phyloP scores from a whole-genome alignment of 2,797 vertebrate genomes.

The Psittacula echo region DNA sequence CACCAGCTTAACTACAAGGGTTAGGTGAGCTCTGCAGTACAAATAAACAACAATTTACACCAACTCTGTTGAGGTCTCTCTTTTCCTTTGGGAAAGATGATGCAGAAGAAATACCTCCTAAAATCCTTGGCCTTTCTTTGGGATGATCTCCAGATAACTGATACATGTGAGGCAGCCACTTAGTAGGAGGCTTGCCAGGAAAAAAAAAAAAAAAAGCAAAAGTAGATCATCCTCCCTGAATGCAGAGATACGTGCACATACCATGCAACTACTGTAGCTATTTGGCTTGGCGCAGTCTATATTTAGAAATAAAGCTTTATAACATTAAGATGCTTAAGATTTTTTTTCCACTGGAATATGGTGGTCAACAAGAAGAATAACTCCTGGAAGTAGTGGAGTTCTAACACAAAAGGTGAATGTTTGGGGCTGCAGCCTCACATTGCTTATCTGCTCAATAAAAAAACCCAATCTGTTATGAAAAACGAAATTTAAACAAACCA shows the following conservation, averaged over 20 bases:
- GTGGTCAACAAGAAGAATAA: background rate
- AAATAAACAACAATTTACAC: background rate
- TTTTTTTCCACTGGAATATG: background rate
- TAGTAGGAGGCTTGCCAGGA: background rate
- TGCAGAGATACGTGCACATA: fast-evolving
- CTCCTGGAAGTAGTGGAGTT: background rate
- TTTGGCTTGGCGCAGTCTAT: background rate
- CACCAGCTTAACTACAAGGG: background rate
- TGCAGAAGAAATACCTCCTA: background rate
- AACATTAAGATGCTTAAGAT: background rate
- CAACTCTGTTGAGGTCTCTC: background rate
- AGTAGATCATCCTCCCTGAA: background rate
- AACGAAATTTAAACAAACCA: background rate
- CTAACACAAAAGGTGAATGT: background rate
- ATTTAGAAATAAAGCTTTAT: background rate
- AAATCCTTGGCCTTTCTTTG: background rate
- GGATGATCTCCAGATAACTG: background rate
- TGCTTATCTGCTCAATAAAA: background rate
- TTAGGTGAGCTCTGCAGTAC: background rate
- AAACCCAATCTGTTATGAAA: background rate
- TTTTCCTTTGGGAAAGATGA: background rate
- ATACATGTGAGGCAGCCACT: background rate
- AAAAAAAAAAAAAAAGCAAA: background rate
- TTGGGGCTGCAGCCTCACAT: background rate
- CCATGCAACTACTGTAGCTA: background rate